Conservation (phyloP, 2,797 vertebrate genomes). For the Pachyuromys duprasi region DNA sequence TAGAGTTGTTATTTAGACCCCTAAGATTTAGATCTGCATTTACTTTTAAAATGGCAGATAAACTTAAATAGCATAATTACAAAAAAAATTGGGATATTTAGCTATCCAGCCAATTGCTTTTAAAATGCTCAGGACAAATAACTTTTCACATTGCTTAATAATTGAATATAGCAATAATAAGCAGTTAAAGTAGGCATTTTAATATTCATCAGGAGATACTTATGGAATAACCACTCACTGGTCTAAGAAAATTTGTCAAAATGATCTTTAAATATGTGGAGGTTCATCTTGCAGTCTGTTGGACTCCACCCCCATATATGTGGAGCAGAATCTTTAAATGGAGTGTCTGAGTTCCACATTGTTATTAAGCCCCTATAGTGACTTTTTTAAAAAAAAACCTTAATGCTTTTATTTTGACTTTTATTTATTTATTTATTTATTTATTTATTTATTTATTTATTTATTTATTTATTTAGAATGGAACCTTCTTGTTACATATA, state of each 20-base stretch:
- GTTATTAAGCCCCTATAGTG: neutral
- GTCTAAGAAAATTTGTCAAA: neutral
- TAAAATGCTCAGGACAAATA: neutral
- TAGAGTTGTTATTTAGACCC: neutral
- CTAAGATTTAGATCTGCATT: neutral
- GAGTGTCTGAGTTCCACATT: neutral
- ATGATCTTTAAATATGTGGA: neutral
- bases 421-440: no score
- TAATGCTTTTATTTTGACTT: no score
- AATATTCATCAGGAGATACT: neutral
- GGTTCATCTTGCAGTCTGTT: neutral
- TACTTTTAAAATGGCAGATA: slow-evolving; percentile 13
- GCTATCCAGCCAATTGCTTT: neutral
- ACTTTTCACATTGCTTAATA: slow-evolving; percentile 25
- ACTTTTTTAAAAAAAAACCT: neutral
- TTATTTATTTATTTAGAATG: no score
- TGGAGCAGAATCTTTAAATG: neutral
- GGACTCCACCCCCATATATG: neutral
- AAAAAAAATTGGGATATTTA: neutral
- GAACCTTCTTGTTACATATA: no score
- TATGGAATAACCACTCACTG: neutral
- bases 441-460: no score
- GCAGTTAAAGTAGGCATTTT: neutral
- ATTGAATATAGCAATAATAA: neutral
- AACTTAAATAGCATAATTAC: neutral